Percentiles rank a stretch among this genome's conserved stretches.
Conservation (phyloP, 2,888 invertebrate genomes). For the Prostheceraeus crozeri region DNA sequence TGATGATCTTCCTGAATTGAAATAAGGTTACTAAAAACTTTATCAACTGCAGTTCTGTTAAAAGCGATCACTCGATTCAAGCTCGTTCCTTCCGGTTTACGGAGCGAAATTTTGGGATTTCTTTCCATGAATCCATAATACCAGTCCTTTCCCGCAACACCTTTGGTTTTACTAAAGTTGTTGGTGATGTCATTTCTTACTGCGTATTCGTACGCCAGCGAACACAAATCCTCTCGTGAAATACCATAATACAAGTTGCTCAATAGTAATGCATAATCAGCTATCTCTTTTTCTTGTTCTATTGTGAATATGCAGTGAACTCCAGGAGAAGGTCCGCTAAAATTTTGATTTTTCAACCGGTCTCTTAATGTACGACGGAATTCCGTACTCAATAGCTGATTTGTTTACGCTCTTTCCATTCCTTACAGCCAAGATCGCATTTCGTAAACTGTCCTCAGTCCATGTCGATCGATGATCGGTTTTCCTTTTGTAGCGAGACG, state of each 20-base stretch:
- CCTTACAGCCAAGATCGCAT: too few relatives aligned
- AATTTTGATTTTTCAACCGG: too few relatives aligned
- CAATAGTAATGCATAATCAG: slow-evolving; percentile 10
- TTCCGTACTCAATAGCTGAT: too few relatives aligned
- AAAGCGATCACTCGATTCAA: slow-evolving; percentile 4
- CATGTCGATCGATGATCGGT: too few relatives aligned
- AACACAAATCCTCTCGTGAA: not conserved
- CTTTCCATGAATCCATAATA: slow-evolving; percentile 5
- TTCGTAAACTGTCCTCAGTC: too few relatives aligned
- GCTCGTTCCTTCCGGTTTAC: slow-evolving; percentile 18
- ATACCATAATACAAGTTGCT: slow-evolving; percentile 9
- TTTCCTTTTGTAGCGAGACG: too few relatives aligned
- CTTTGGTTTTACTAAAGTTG: slow-evolving; percentile 1
- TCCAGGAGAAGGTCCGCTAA: too few relatives aligned
- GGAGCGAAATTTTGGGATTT: slow-evolving; percentile 2
- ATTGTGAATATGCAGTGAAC: slow-evolving; percentile 1
- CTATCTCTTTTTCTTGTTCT: slow-evolving; percentile 9
- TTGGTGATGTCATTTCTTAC: slow-evolving; percentile 8
- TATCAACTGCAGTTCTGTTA: slow-evolving; percentile 6
- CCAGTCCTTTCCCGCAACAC: slow-evolving; percentile 16
- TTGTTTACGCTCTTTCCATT: too few relatives aligned
- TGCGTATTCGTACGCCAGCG: slow-evolving; percentile 6
- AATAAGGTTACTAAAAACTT: slow-evolving; percentile 18
- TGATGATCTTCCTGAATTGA: too few relatives aligned
- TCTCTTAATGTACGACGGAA: too few relatives aligned